Base-by-base conservation (phyloP, 2,797 vertebrate genomes). In the Cyclura pinguis region DNA sequence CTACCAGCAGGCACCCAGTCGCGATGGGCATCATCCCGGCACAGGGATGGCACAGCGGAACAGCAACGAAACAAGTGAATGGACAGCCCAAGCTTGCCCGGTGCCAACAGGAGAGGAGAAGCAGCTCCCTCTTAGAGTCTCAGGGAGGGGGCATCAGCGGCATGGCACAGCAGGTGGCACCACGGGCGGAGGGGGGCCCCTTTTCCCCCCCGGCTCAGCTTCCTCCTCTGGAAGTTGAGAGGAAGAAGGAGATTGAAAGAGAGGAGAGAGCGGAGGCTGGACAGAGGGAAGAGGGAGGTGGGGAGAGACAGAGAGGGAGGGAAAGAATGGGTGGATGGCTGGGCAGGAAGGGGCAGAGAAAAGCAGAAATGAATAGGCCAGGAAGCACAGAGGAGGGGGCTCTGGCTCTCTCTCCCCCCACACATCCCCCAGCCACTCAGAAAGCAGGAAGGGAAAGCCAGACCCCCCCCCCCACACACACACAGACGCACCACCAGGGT, bases 171-270 rank as follows among this genome's bases (percentile, higher is more conserved):
- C 13, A 27, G 32, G 57, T 0, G 32, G 20, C 5, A 14, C 55
- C 27, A 10, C 7, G 35, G 76, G 7, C 13, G n/a, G 67, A 8
- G 57, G 4, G 24, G 12, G 6, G n/a, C 4, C 3, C 13, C 6
- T 7, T 42, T 22, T 5, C 27, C 0, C 0, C 8, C 27, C 0
- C 0, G 0, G 32, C 3, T 12, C 38, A 6, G 52, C 32, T 52
- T 24, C n/a, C n/a, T 18, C 20, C 7, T 47, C 50, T 50, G 84
- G 64, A 72, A n/a, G 32, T 27, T 9, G 57, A 7, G 72, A 47
- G 10, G 62, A 52, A 42, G 18, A 5, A 8, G 13, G 32, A 47
- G 27, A 38, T 6, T 4, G 29, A 12, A 24, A 29, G 38, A 35
- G 22, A 22, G 1, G 20, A 32, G 9, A 32, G 24, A n/a, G 35